phyloP scores from a whole-genome alignment of 2,888 invertebrate genomes.

The Tetanocera ferruginea region DNA sequence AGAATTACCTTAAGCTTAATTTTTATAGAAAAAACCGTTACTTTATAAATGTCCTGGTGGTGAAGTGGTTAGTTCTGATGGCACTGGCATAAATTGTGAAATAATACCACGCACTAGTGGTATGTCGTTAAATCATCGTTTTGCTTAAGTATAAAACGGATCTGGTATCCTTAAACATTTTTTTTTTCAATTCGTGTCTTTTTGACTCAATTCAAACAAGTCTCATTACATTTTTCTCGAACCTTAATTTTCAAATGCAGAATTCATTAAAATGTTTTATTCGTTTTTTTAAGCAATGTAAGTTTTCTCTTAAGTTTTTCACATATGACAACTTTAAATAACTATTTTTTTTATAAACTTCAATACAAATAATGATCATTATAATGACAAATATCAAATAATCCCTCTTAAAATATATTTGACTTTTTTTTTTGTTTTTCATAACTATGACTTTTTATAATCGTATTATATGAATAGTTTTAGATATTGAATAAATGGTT shows the following conservation, averaged over 20 bases:
- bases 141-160: slow-evolving; percentile 49
- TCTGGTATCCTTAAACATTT: not conserved
- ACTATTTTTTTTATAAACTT: no score
- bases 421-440: no score
- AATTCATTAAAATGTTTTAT: not conserved
- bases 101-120: slow-evolving; percentile 54
- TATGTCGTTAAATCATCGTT: slow-evolving; percentile 58
- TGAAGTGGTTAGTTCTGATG: slow-evolving; percentile 58
- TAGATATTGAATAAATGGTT: no score
- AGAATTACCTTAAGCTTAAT: not conserved
- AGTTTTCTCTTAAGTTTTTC: not conserved
- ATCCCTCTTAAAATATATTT: no score
- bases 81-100: slow-evolving; percentile 55
- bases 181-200: not conserved
- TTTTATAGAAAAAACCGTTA: slow-evolving; percentile 54
- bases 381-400: no score
- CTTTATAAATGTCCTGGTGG: slow-evolving; percentile 57
- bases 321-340: not conserved
- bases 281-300: slow-evolving; percentile 10
- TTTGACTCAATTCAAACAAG: not conserved
- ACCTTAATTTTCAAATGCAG: not conserved
- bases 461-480: no score
- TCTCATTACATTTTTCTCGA: not conserved
- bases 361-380: no score
- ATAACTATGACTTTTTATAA: no score